Evolutionary conservation across 2,797 vertebrate species (phyloP).

Genomic region (Euphonia xanthogaster): DNA sequence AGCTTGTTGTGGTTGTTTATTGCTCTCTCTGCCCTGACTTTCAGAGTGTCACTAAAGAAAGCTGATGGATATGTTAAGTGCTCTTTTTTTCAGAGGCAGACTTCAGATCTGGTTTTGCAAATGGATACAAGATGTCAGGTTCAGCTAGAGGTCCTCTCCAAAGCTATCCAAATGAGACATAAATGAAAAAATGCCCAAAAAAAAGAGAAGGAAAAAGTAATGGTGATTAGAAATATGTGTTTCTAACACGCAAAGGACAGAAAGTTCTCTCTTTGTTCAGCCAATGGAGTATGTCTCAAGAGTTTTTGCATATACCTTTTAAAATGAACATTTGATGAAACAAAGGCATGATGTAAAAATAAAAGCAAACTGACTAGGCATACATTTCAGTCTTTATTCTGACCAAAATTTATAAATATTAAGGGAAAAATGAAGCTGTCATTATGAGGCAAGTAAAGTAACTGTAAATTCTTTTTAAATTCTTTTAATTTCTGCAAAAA

Average conservation of each 20-base stretch:
- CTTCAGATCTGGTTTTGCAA: not conserved
- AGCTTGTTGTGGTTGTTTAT: not conserved
- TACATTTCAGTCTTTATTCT: not conserved
- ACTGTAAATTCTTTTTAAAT: not conserved
- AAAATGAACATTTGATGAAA: not conserved
- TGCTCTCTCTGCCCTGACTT: not conserved
- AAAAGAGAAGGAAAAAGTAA: not conserved
- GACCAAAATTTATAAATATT: not conserved
- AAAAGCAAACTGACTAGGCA: not conserved
- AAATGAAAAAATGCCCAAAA: not conserved
- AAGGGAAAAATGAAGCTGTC: not conserved
- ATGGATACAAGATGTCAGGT: not conserved
- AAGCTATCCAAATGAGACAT: not conserved
- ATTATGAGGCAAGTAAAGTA: not conserved
- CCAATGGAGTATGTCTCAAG: not conserved
- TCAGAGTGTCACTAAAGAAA: not conserved
- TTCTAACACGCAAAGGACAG: not conserved
- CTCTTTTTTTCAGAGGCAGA: not conserved
- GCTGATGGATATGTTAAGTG: not conserved
- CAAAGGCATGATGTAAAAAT: not conserved
- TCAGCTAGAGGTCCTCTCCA: not conserved
- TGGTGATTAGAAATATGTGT: not conserved
- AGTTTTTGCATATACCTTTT: not conserved
- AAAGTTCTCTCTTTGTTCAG: not conserved
- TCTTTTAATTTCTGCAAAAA: not conserved